Evolutionary conservation across 2,113 vertebrate genomes (phyloP), one percentile per base, ranked within the genome.

Genomic region (Oreochromis aureus): DNA sequence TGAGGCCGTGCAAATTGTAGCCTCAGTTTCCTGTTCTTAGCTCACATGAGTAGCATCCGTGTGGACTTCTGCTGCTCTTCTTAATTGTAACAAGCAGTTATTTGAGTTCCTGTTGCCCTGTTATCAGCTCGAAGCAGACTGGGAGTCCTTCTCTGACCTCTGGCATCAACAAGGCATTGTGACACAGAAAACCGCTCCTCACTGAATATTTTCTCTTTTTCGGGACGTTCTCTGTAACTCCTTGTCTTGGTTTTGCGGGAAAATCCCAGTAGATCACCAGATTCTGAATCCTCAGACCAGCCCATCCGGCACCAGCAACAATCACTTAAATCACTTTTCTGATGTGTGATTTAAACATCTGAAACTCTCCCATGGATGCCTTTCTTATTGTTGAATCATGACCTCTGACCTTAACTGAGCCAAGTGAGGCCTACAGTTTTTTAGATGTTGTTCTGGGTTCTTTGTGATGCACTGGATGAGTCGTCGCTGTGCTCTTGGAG

Each of bases 361-460:
- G 19, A 41, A 41, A 69, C 63, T 22, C 63, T 9, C 19, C 34
- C 4, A 9, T 8, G 19, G 34, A 69, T 41, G 19, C 63, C 63
- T 39, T 69, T 41, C 63, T 22, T 69, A 9, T 69, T 41, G 19
- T 69, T 69, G 13, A 69, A 41, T 15, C 0, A 7, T 69, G 34
- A 41, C 19, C 63, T 41, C 39, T 41, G 36, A 41, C 63, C 34
- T 22, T 69, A 41, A 69, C 34, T 22, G 63, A 22, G 36, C 11
- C 11, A 41, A 69, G 18, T 69, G 36, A 69, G 63, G 36, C 34
- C 0, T 8, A 7, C 19, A 41, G 34, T 22, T 22, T 0, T 69
- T 41, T 41, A 41, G 19, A 69, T 41, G 63, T 69, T 15, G 63
- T 15, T 41, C 63, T 69, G 63, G 63, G 34, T 5, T 41, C 19